Percentiles rank a stretch among this genome's conserved stretches.
Conservation (phyloP, 2,888 invertebrate genomes). For the Actias luna region DNA sequence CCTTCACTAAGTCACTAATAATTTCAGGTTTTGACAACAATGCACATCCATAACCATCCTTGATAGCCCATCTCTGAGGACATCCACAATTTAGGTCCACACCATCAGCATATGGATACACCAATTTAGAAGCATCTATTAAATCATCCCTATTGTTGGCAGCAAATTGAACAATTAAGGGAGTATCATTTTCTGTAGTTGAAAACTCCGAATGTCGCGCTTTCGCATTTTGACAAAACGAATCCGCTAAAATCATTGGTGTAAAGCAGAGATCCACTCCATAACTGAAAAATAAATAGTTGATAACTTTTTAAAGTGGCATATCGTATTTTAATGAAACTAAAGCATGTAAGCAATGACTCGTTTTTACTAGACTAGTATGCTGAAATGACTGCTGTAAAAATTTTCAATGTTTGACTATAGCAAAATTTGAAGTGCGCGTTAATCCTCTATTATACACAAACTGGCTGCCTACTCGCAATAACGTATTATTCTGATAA, state of each 20-base stretch:
- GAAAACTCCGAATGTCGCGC: conserved; percentile 92
- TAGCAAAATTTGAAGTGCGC: too few relatives aligned
- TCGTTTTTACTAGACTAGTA: neutral
- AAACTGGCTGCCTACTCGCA: too few relatives aligned
- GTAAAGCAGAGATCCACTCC: conserved; percentile 95
- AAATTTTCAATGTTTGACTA: neutral
- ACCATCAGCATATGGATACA: conserved; percentile 92
- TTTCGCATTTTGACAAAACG: conserved; percentile 93
- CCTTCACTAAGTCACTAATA: conserved; percentile 89
- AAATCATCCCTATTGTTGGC: conserved; percentile 92
- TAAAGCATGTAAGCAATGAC: neutral
- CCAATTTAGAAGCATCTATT: conserved; percentile 90
- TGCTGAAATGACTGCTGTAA: neutral
- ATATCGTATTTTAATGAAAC: neutral
- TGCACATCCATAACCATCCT: conserved; percentile 94
- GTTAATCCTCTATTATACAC: too few relatives aligned
- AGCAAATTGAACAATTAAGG: conserved; percentile 97
- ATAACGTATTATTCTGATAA: too few relatives aligned
- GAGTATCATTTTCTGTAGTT: conserved; percentile 88
- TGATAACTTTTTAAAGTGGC: neutral
- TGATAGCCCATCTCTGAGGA: conserved; percentile 97
- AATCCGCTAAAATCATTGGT: conserved; percentile 98
- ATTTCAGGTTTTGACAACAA: conserved; percentile 91
- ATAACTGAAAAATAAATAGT: conserved; percentile 80
- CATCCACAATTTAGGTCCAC: conserved; percentile 99